Evolutionary conservation across 53 echinoderm and acorn worm genomes (phyloP), one percentile per base, ranked within the genome.

Genomic region (Holothuria scabra): DNA sequence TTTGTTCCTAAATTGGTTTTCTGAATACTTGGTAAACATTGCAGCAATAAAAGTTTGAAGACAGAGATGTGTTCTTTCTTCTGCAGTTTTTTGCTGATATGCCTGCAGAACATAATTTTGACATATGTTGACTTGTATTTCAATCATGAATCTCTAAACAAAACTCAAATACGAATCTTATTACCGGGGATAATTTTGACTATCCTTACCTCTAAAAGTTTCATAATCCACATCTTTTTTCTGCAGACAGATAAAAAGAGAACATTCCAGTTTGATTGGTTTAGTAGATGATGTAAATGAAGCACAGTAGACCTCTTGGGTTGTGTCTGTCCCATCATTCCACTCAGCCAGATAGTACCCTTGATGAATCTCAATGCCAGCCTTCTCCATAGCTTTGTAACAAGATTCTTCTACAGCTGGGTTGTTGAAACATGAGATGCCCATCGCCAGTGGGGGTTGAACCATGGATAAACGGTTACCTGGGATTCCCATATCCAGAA

Each of bases 291-390:
- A 97, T 69, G 97, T 97, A 83, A 97, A 94, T 20, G 94, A 92
- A 22, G 94, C 94, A 35, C 94, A 92, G 91, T 94, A 97, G 38
- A 97, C 89, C 56, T 97, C 94, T 8, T 90, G 87, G 41, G 83
- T 87, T 28, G 83, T 33, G 58, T 88, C 85, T 84, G 90, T 96
- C 28, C 97, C 94, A 87, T 96, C 97, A 86, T 96, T 96, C 97
- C 97, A 96, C 72, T 97, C 92, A 81, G 97, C 97, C 44, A 97
- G 87, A 80, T 89, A 89, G 79, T 92, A 94, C 61, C 97, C 97
- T 29, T 90, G 83, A 57, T 89, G 74, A 68, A 97, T 41, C 81
- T 94, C 87, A 13, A 97, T 89, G 20, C 92, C 97, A 24, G 92
- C 88, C 35, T 60, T 52, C 25, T 66, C 55, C 59, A 97, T 84